Base-by-base conservation (phyloP, 2,113 vertebrate species). In the Thalassoma bifasciatum region DNA sequence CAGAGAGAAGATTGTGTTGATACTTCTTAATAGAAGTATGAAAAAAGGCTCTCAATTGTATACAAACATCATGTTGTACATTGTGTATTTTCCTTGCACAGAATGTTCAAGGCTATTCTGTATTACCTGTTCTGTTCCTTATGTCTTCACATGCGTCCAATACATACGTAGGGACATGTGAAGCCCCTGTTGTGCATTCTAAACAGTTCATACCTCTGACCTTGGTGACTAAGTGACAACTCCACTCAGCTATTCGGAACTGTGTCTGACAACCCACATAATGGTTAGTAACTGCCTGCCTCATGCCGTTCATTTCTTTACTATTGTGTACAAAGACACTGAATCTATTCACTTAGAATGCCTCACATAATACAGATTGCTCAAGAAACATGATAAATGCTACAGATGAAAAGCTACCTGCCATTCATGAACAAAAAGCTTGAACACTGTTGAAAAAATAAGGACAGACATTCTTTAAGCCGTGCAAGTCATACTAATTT, bases 161-260 rank as follows among this genome's bases (percentile, higher is more conserved):
- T 8, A 23, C 26, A 14, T 8, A 34, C 6, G 22, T 22, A 68
- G 22, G 17, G 5, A 46, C 4, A 49, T 9, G 51, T 9, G 14
- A n/a, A 60, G 34, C 26, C 60, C 34, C 26, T 37, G 36, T 46
- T 49, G 26, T 4, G 19, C 16, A 1, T 19, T 46, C 17, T 46
- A 1, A 17, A 46, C 44, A 46, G 13, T 16, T 19, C 17, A 49
- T 61, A 14, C 51, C 40, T 51, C 38, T 78, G 69, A 88, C 86
- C 79, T 87, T 85, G 68, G 42, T 58, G 63, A 54, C 1, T 9
- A 49, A 75, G 70, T 57, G 70, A 66, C 80, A 53, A 61, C 24
- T 34, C 46, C 50, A 67, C 61, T 82, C 66, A 80, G 68, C 69
- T 52, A 54, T 57, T 76, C 67, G 65, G 58, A 78, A 73, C 53